Conservation (phyloP, 2,888 invertebrate species). For the Cerastis rubricosa region DNA sequence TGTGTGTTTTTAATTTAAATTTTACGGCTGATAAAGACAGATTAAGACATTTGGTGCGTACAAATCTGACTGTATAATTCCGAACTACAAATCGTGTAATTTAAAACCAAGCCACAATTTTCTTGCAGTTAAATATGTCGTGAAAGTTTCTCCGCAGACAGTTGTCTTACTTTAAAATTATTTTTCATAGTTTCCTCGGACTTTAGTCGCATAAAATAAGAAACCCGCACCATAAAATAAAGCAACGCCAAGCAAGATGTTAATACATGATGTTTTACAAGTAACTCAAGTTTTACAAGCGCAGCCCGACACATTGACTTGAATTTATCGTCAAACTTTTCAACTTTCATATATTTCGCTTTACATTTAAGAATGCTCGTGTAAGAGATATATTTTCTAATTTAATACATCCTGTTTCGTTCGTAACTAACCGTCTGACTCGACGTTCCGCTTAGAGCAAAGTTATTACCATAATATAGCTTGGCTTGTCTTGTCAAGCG, state of each 20-base stretch:
- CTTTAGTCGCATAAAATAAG: slow-evolving; percentile 52
- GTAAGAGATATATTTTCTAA: slow-evolving; percentile 78
- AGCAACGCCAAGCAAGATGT: slow-evolving; percentile 52
- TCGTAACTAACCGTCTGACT: slow-evolving; percentile 75
- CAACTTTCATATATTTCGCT: slow-evolving; percentile 64
- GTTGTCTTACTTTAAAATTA: slow-evolving; percentile 45
- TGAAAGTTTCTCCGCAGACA: slow-evolving; percentile 33
- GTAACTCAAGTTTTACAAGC: slow-evolving; percentile 66
- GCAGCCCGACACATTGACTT: slow-evolving; percentile 55
- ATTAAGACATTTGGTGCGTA: slow-evolving; percentile 59
- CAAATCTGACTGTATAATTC: slow-evolving; percentile 29
- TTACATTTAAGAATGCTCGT: slow-evolving; percentile 66
- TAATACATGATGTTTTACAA: slow-evolving; percentile 66
- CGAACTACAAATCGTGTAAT: slow-evolving; percentile 10
- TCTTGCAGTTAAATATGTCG: slow-evolving; percentile 4
- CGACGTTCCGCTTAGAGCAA: slow-evolving; percentile 77
- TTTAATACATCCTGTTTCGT: slow-evolving; percentile 83
- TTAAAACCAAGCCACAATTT: slow-evolving; percentile 24
- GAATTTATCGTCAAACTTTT: slow-evolving; percentile 69
- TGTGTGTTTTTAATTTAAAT: slow-evolving; percentile 58
- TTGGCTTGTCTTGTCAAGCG: slow-evolving; percentile 75
- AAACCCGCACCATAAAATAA: slow-evolving; percentile 50
- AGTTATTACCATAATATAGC: slow-evolving; percentile 86
- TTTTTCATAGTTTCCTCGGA: slow-evolving; percentile 52
- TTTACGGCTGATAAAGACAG: slow-evolving; percentile 57